phyloP scores from a whole-genome alignment of 2,113 vertebrate species.

The Eptatretus burgeri region DNA sequence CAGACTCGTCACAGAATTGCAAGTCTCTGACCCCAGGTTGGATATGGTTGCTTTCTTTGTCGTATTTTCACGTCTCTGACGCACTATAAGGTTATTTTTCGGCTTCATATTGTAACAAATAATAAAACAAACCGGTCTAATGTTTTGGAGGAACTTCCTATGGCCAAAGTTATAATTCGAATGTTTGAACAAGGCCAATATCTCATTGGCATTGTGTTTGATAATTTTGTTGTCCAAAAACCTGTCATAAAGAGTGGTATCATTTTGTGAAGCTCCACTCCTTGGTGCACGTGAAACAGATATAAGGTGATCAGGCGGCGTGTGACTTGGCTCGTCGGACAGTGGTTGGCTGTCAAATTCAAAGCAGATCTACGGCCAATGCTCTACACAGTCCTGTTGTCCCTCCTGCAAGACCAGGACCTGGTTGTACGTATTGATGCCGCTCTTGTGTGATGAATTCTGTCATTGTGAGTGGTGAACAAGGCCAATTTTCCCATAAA shows the following conservation, averaged over 20 bases:
- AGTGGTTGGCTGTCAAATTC: constrained; percentile 94
- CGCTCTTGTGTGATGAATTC: background rate
- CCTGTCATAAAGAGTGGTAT: too few relatives aligned
- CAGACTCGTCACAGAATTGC: constrained; percentile 62
- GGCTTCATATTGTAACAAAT: background rate
- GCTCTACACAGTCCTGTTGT: constrained; percentile 59
- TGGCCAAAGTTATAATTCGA: too few relatives aligned
- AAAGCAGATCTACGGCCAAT: constrained; percentile 66
- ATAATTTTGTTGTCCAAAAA: too few relatives aligned
- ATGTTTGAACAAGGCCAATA: too few relatives aligned
- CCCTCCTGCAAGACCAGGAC: constrained; percentile 72
- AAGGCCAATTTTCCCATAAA: too few relatives aligned
- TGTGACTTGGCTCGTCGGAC: constrained; percentile 87
- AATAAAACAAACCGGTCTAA: too few relatives aligned
- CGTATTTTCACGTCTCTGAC: too few relatives aligned
- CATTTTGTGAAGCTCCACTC: too few relatives aligned
- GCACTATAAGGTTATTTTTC: background rate
- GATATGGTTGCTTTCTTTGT: constrained; percentile 9
- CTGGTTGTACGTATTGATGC: constrained; percentile 42
- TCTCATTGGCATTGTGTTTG: too few relatives aligned
- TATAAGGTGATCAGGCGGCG: constrained; percentile 68
- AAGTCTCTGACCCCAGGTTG: constrained; percentile 69
- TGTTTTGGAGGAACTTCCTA: too few relatives aligned
- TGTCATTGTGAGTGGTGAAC: too few relatives aligned
- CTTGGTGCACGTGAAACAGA: constrained; percentile 16